A percentile compares a stretch with the other conserved stretches of the same genome.
Evolutionary conservation across 2,888 invertebrate genomes (phyloP).

Genomic region (Mesorhabditis belari): DNA sequence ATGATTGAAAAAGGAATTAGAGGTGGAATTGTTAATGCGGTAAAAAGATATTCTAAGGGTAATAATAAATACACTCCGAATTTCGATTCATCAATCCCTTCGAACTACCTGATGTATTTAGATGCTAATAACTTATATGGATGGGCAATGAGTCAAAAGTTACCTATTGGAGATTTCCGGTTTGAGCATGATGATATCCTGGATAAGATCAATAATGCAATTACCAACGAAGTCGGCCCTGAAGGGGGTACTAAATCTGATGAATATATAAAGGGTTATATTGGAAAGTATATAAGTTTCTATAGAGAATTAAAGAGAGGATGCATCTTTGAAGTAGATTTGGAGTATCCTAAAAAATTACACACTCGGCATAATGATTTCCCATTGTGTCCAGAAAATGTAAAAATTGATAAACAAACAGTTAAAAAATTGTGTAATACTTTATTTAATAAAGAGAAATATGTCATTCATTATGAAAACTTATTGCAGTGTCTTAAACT

Average conservation of each 20-base stretch:
- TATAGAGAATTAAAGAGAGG: constrained; percentile 28
- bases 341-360: constrained; percentile 53
- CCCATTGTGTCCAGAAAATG: constrained; percentile 35
- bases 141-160: constrained; percentile 42
- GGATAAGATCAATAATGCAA: too few relatives aligned
- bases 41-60: constrained; percentile 33
- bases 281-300: constrained; percentile 8
- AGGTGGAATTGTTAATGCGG: constrained; percentile 23
- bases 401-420: constrained; percentile 12
- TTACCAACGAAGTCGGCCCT: too few relatives aligned
- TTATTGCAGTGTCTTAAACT: background rate
- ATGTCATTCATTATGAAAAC: background rate
- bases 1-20: constrained; percentile 23
- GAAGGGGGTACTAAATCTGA: too few relatives aligned
- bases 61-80: constrained; percentile 33
- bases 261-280: too few relatives aligned
- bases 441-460: constrained; percentile 2
- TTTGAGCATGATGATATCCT: constrained; percentile 18
- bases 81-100: constrained; percentile 14
- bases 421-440: constrained; percentile 23
- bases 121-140: constrained; percentile 45
- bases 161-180: constrained; percentile 40
- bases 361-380: constrained; percentile 52
- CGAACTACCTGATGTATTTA: constrained; percentile 5
- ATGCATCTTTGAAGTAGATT: constrained; percentile 55